These are phyloP conservation scores for Ophonus ardosiacus DNA, from an alignment of 2,888 invertebrate species.

Conservation along the genomic window DNA sequence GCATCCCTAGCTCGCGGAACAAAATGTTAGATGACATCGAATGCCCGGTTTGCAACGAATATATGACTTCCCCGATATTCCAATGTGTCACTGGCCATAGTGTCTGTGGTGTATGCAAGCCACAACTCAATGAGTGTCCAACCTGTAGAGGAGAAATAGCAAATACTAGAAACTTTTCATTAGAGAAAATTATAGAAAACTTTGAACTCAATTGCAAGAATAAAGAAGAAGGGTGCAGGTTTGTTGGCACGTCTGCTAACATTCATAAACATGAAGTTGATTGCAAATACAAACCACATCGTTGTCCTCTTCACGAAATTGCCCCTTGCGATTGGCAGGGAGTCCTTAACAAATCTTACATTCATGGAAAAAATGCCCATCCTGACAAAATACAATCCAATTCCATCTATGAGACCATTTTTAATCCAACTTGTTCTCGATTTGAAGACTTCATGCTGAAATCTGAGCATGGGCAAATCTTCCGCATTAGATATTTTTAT, in stretches of 20 bases:
- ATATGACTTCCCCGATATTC: constrained; percentile 72
- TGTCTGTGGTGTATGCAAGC: constrained; percentile 71
- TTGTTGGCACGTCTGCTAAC: constrained; percentile 63
- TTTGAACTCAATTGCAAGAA: constrained; percentile 71
- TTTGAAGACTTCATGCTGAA: constrained; percentile 65
- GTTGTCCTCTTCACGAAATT: constrained; percentile 66
- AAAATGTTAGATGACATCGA: constrained; percentile 68
- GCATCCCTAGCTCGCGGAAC: constrained; percentile 8
- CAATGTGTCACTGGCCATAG: constrained; percentile 72
- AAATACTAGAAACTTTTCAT: constrained; percentile 70
- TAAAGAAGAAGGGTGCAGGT: constrained; percentile 69
- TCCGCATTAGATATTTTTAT: constrained; percentile 70
- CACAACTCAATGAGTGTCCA: constrained; percentile 69
- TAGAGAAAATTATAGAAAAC: constrained; percentile 70
- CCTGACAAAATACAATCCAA: constrained; percentile 3
- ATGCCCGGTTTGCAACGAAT: constrained; percentile 72
- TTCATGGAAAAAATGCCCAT: constrained; percentile 68
- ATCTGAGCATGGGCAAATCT: constrained; percentile 67
- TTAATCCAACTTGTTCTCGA: constrained; percentile 67
- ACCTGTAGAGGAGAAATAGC: constrained; percentile 69
- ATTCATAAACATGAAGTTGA: constrained; percentile 66
- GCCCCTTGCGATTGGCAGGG: constrained; percentile 67
- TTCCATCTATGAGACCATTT: constrained; percentile 70
- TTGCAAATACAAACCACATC: constrained; percentile 66
- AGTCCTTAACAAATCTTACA: constrained; percentile 63